These are phyloP conservation scores for Parotocinclus haroldoi DNA, from an alignment of 2,797 vertebrate genomes.

Conservation along the genomic window DNA sequence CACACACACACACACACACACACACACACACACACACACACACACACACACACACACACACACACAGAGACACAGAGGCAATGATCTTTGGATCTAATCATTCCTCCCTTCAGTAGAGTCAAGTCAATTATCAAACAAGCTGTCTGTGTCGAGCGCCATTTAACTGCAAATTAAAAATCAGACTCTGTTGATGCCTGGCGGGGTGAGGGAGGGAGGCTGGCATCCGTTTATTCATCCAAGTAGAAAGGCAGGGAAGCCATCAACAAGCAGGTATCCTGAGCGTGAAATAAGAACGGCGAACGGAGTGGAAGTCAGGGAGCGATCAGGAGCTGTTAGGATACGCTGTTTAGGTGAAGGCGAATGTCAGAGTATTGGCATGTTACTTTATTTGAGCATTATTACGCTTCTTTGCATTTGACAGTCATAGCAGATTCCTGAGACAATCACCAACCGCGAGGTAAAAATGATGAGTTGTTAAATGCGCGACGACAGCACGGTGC, in stretches of 20 bases:
- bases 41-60: not conserved
- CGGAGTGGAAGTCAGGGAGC: conserved; percentile 64
- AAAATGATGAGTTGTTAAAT: not conserved
- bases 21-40: not conserved
- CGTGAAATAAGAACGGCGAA: conserved; percentile 76
- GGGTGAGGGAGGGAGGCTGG: conserved; percentile 58
- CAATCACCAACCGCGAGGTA: not conserved
- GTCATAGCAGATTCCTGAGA: not conserved
- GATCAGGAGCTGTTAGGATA: conserved; percentile 59
- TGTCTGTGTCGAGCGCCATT: conserved; percentile 65
- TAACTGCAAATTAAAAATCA: conserved; percentile 75
- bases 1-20: too few relatives aligned
- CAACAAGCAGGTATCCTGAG: conserved; percentile 69
- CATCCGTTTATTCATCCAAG: conserved; percentile 58
- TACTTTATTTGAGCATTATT: not conserved
- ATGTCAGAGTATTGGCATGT: not conserved
- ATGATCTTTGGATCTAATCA: conserved; percentile 70
- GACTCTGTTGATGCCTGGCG: conserved; percentile 61
- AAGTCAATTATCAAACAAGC: conserved; percentile 74
- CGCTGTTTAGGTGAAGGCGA: conserved; percentile 36
- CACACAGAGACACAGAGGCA: conserved; percentile 48
- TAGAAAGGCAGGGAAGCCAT: conserved; percentile 67
- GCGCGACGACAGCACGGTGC: not conserved
- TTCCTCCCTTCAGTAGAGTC: conserved; percentile 66
- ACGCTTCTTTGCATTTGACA: not conserved